Conservation (phyloP, 2,113 vertebrate genomes). For the Atractosteus spatula region DNA sequence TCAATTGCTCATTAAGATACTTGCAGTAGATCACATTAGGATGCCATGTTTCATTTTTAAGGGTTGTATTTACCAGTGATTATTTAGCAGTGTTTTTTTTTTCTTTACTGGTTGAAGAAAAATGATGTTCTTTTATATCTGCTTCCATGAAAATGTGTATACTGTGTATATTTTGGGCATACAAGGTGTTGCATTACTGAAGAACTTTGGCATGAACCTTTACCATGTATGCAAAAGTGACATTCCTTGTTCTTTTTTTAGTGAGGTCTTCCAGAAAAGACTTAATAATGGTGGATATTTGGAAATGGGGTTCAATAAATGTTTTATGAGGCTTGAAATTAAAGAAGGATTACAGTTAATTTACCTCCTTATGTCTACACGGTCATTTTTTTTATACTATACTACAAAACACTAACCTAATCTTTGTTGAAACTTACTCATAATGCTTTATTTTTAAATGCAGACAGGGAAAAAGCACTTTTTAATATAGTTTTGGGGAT, state of each 20-base stretch:
- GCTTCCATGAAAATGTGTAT: not conserved
- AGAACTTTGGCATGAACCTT: slow-evolving; percentile 4
- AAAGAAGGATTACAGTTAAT: not conserved
- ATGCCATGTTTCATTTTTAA: not conserved
- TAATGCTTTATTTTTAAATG: too few species aligned
- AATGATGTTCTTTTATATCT: not conserved
- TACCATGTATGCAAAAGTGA: slow-evolving; percentile 1
- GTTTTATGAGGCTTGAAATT: not conserved
- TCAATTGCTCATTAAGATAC: not conserved
- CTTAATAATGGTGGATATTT: too few species aligned
- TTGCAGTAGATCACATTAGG: not conserved
- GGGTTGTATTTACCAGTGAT: slow-evolving; percentile 6
- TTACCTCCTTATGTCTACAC: not conserved
- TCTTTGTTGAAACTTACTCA: too few species aligned
- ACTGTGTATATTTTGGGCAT: slow-evolving; percentile 10
- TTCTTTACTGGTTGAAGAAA: not conserved
- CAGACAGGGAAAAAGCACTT: too few species aligned
- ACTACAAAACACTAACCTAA: too few species aligned
- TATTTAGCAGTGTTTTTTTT: slow-evolving; percentile 6
- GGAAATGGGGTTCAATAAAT: not conserved
- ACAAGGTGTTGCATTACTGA: slow-evolving; percentile 7
- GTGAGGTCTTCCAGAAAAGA: slow-evolving; percentile 12
- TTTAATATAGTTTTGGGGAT: too few species aligned
- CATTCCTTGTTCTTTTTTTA: slow-evolving; percentile 1
- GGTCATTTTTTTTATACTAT: too few species aligned